phyloP scores from a whole-genome alignment of 2,113 vertebrate genomes.

The Oxygymnocypris stewartii region DNA sequence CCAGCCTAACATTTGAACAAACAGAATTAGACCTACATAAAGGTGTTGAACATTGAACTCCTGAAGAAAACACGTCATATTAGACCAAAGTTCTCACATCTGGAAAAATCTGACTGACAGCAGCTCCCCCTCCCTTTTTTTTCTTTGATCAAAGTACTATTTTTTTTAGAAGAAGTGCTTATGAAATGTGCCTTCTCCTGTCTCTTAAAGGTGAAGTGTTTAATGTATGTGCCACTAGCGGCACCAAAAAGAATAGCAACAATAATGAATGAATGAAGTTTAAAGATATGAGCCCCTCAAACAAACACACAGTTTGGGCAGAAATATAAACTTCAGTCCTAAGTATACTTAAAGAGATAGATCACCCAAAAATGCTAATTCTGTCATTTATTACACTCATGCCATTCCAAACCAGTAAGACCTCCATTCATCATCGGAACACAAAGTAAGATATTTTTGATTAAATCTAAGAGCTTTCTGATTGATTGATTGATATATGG shows the following conservation, averaged over 20 bases:
- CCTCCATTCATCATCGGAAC: no score
- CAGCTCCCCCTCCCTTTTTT: no score
- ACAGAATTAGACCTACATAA: neutral
- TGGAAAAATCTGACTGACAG: neutral
- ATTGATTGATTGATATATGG: neutral
- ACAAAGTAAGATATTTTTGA: no score
- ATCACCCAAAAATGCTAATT: no score
- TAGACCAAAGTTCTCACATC: constrained; percentile 4
- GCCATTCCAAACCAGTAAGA: no score
- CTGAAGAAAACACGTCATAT: neutral
- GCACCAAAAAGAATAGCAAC: neutral
- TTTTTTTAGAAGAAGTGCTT: neutral
- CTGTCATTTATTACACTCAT: no score
- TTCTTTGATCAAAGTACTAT: neutral
- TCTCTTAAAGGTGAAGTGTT: neutral
- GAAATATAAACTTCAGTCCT: neutral
- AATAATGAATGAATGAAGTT: neutral
- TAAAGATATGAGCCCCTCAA: neutral
- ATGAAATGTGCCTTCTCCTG: constrained; percentile 9
- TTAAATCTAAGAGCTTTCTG: neutral
- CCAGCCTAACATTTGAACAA: neutral
- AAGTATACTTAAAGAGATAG: neutral
- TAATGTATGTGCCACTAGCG: neutral
- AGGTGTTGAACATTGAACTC: neutral
- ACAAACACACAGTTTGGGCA: neutral